Conservation (phyloP, 2,113 vertebrate genomes). For the Pangasianodon gigas region DNA sequence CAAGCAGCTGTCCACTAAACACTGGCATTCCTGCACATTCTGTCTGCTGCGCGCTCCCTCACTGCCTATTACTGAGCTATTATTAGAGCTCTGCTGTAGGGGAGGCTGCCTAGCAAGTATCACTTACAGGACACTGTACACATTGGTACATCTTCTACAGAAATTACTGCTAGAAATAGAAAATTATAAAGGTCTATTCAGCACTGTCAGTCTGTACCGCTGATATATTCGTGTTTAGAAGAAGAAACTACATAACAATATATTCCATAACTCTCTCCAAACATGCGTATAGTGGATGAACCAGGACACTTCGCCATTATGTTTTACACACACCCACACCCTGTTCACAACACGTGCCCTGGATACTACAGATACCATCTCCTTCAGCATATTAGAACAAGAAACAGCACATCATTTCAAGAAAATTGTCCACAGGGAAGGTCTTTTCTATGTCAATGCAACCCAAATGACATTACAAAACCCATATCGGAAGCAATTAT, state of each 20-base stretch:
- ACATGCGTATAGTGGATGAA: background rate
- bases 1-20: constrained; percentile 35
- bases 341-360: background rate
- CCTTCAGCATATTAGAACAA: background rate
- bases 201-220: background rate
- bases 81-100: constrained; percentile 36
- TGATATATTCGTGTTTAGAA: background rate
- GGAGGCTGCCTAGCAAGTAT: constrained; percentile 35
- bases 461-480: constrained; percentile 18
- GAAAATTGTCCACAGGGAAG: background rate
- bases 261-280: background rate
- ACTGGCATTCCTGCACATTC: constrained; percentile 35
- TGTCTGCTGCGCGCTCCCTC: constrained; percentile 19
- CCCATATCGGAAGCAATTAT: constrained; percentile 5
- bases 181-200: background rate
- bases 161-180: background rate
- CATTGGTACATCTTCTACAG: constrained; percentile 4
- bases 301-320: background rate
- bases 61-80: constrained; percentile 47
- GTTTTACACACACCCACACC: background rate
- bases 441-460: constrained; percentile 3
- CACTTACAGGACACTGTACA: constrained; percentile 17
- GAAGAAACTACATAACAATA: background rate
- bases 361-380: background rate
- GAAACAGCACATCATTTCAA: background rate